Base-by-base conservation (phyloP, 2,888 invertebrate species). In the Macropis europaea region DNA sequence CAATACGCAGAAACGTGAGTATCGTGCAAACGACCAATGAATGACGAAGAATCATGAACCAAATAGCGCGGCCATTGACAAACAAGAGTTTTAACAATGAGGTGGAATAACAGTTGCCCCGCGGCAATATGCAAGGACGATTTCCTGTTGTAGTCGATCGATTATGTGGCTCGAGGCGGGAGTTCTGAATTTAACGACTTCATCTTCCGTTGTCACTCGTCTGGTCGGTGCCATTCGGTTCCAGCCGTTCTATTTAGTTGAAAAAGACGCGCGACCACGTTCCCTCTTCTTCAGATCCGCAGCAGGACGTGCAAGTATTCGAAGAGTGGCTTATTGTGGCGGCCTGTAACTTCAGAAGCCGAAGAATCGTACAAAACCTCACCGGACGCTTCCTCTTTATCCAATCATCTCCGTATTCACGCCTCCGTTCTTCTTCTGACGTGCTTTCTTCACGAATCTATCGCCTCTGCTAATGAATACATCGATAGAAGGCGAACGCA, bases 321-420 rank as follows among this genome's bases (percentile, higher is more conserved):
- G 69, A 59, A 47, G 48, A 56, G 56, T 56, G 64, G 59, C 60
- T 74, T 79, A 83, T 79, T 82, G 81, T 82, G 74, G 64, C 73
- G 82, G 78, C 70, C 71, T 67, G 68, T 75, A 80, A 84, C 81
- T 82, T 77, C 76, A 73, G 75, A 74, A 71, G 80, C 77, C 34
- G 52, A n/a, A 68, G 72, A 80, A 73, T 73, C 70, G 38, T 66
- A 78, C 70, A 74, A 69, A 73, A 74, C 73, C 73, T 63, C 59
- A 47, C 57, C 63, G 60, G 74, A 67, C 76, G 76, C 70, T 72
- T 67, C 80, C 83, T 86, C 87, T 88, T 88, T 87, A 88, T 88
- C 84, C 86, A 88, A 88, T 88, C 85, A 88, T 87, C 85, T 72
- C 67, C 60, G 85, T 82, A 88, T 88, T 88, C 88, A 88, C 87